A percentile compares a stretch with the other conserved stretches of the same genome.
Evolutionary conservation across 2,888 invertebrate genomes (phyloP).

Genomic region (Emesis furor): DNA sequence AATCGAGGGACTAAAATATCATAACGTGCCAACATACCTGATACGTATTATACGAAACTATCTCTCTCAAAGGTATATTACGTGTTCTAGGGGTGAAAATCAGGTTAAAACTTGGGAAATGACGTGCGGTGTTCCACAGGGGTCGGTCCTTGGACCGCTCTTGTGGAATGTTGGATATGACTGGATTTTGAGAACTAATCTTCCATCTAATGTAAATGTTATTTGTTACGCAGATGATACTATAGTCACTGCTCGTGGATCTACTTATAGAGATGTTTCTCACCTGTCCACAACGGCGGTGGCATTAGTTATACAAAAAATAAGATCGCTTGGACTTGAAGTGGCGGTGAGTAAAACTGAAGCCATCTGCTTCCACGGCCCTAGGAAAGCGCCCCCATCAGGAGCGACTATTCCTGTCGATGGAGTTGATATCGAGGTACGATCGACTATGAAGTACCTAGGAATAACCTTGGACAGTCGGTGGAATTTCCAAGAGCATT

Average conservation of each 20-base stretch:
- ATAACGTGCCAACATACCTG: background rate
- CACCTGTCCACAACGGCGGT: background rate
- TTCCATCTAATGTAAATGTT: too few relatives aligned
- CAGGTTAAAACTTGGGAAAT: too few relatives aligned
- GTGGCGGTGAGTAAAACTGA: constrained; percentile 6
- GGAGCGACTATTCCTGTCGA: background rate
- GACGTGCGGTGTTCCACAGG: too few relatives aligned
- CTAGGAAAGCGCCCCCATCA: background rate
- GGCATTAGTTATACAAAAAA: background rate
- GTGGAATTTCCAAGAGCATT: background rate
- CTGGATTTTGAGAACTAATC: too few relatives aligned
- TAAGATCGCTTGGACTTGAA: background rate
- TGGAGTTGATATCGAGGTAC: background rate
- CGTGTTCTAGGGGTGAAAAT: too few relatives aligned
- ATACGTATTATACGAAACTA: background rate
- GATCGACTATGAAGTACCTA: background rate
- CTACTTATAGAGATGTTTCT: too few relatives aligned
- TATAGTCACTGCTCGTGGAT: too few relatives aligned
- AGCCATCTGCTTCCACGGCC: background rate
- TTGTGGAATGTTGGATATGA: too few relatives aligned
- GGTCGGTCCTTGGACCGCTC: too few relatives aligned
- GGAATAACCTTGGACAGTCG: background rate
- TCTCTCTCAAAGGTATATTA: background rate
- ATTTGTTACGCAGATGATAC: too few relatives aligned
- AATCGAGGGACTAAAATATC: background rate